Evolutionary conservation across 2,888 invertebrate species (phyloP), one percentile per base, ranked within the genome.

Genomic region (Hydropsyche betteni): DNA sequence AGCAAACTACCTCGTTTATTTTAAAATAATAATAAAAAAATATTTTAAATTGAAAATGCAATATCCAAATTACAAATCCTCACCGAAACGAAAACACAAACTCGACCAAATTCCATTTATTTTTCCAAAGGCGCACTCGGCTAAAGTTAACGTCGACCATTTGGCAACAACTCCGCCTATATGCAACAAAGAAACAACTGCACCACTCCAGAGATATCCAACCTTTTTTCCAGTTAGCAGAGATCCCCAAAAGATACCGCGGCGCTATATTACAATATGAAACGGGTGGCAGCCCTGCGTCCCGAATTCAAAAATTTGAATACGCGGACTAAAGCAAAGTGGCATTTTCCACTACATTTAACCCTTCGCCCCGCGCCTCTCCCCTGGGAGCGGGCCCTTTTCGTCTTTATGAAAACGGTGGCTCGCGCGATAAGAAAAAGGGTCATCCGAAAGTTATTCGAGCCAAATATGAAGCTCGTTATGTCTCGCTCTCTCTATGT

Each of bases 271-370:
- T 10, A 10, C 1, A 44, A 44, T 44, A 6, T 44, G 44, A 10
- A 44, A 8, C 6, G 44, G 0, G 44, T 44, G 10, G 44, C 10
- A 44, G 7, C 10, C 10, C 10, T 10, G 44, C 44, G 6, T 10
- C 10, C 44, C 7, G 10, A 44, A 44, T 44, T 44, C 44, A 44
- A 70, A 75, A 73, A 71, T 77, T 74, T 76, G 72, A 77, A 76
- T 76, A 77, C 71, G 76, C 76, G 74, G 10, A 10, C 44, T 44
- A 44, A 74, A 76, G 70, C 70, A 74, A 77, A 76, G 77, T 76
- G 72, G 76, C 75, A 77, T 78, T 78, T 78, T 78, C 78, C 78
- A 76, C 73, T 55, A 76, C 78, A 76, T 78, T 78, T 74, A 74
- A 68, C 72, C 74, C 69, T 58, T 55, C 58, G 71, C 73, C 68